Base-by-base conservation (phyloP, 2,888 invertebrate species). In the Poecilus cupreus region DNA sequence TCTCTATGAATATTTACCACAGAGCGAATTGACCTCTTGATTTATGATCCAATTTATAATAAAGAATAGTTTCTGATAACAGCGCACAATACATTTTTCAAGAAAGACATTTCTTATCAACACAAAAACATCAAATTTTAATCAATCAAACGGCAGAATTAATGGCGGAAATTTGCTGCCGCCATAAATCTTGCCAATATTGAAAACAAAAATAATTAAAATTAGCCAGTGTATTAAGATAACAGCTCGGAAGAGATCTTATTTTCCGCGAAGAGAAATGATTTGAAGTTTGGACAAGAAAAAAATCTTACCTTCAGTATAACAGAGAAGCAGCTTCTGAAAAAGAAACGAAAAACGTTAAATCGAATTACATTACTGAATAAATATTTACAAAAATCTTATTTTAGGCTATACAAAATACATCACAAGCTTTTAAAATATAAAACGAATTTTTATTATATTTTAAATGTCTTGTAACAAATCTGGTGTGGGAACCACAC, bases 11-110 rank as follows among this genome's bases (percentile, higher is more conserved):
- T 80, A 80, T 80, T 80, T 57, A 57, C 72, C 68, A 54, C 79
- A 79, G 32, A 70, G 79, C 79, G 79, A 37, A 70, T 79, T 51
- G 79, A 72, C 18, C 37, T 8, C 16, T 57, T 70, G 80, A 80
- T 80, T 80, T 80, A 80, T 80, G 72, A 22, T 39, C 70, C 80
- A 80, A 80, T 80, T 72, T 80, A 80, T 80, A 80, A 72, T 72
- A 80, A 80, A 72, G 80, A 80, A 80, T 80, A 80, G 80, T 80
- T 80, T 3, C 54, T 54, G 79, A 68, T 80, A 72, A 72, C 57
- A 43, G n/a, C 64, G 24, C 57, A 72, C 80, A 80, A 72, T 80
- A 72, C 72, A 80, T 80, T 80, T 80, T 72, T 80, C 72, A 72
- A 51, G 80, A 72, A 72, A 80, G 72, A 80, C 72, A 80, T 72